Base-by-base conservation (phyloP, 2,888 invertebrate genomes). In the Drosophila borborema region DNA sequence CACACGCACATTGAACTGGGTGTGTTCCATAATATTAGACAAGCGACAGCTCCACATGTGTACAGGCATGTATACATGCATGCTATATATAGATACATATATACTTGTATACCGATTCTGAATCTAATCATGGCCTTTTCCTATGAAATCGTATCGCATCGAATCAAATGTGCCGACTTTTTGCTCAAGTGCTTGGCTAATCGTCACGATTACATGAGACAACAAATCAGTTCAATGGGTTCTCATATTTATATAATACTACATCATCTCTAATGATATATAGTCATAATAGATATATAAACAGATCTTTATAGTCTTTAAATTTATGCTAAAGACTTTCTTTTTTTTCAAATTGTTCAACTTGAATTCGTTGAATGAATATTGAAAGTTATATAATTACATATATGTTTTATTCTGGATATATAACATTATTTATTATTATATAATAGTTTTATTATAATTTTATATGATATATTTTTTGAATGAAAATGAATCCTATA, bases 81-180 rank as follows among this genome's bases (percentile, higher is more conserved):
- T 55, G n/a, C 7, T 41, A 49, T 45, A 38, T 20, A 8, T 34
- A 20, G 20, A n/a, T 20, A 6, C 4, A 38, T 38, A 16, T 53
- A 34, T 14, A 45, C 28, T 28, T 6, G 34, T 18, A 40, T 14
- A 10, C 74, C 48, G 67, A 61, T 71, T 77, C 72, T 74, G 61
- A 74, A 55, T 18, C 71, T 85, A 81, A 85, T 85, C 77, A 85
- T 79, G 72, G 79, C 72, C 72, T 75, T 82, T 74, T 61, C 66
- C 68, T 63, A 72, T 73, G 62, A 64, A 77, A 66, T 62, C 64
- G 34, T 64, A 74, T 71, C 76, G 34, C 59, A 74, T 67, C 76
- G 34, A 18, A 51, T 67, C 51, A 56, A 77, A 76, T 56, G 23
- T 48, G 41, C 61, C 61, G 60, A 38, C 53, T 53, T n/a, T 38